Conservation (phyloP, 1,140 invertebrate species). For the Teleogryllus occipitalis region DNA sequence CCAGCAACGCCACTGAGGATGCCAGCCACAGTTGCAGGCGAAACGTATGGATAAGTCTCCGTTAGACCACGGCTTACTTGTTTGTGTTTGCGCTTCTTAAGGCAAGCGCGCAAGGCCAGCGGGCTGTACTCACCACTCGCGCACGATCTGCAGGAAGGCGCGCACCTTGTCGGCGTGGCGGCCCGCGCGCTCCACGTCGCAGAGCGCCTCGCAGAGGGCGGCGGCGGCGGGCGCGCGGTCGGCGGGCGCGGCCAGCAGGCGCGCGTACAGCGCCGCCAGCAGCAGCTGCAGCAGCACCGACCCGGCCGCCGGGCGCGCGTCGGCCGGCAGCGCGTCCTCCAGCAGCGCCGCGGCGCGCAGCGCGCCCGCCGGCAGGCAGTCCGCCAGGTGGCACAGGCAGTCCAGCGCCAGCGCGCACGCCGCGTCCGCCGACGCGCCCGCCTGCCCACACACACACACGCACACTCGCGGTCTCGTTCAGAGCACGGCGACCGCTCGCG, state of each 20-base stretch:
- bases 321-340: slow-evolving; percentile 54
- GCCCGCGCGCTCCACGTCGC: slow-evolving; percentile 65
- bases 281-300: slow-evolving; percentile 56
- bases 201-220: slow-evolving; percentile 62
- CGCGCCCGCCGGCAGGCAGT: slow-evolving; percentile 50
- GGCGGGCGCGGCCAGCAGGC: slow-evolving; percentile 28
- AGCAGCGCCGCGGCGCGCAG: slow-evolving; percentile 45
- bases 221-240: slow-evolving; percentile 30
- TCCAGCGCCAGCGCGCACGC: slow-evolving; percentile 57
- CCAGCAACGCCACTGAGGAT: too few species aligned
- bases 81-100: too few species aligned
- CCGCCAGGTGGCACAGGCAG: slow-evolving; percentile 54
- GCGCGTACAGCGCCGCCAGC: slow-evolving; percentile 33
- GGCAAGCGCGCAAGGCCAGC: too few species aligned
- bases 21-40: too few species aligned
- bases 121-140: slow-evolving; percentile 5
- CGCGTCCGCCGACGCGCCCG: slow-evolving; percentile 49
- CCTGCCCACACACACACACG: slow-evolving; percentile 41
- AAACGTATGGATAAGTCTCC: too few species aligned
- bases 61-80: too few species aligned
- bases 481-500: too few species aligned
- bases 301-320: slow-evolving; percentile 51
- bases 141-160: slow-evolving; percentile 44
- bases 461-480: too few species aligned
- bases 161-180: slow-evolving; percentile 62